Evolutionary conservation across 2,113 vertebrate species (phyloP), one percentile per base, ranked within the genome.

Genomic region (Thomomys bottae): DNA sequence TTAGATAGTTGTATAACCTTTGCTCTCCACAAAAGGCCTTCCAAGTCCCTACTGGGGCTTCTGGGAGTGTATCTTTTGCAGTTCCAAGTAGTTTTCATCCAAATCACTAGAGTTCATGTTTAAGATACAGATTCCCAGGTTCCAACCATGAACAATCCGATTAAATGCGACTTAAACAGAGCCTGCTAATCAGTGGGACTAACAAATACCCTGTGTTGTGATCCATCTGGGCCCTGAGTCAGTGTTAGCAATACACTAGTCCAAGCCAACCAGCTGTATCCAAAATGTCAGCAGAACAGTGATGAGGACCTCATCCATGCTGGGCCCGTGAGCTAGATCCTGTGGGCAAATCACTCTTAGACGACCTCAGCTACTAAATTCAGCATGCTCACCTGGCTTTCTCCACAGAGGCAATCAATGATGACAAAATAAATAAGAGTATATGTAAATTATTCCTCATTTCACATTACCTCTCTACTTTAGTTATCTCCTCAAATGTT

Each of bases 71-170:
- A 54, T 76, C 61, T 76, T 30, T 81, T 57, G 4, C 3, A 18
- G 61, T 67, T 57, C 40, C n/a, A 26, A 57, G 24, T 23, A 38
- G 66, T 32, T 0, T 38, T 12, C 42, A 75, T 34, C 42, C 34
- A 76, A 57, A 59, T 64, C 54, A 87, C 66, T 36, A 1, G 8
- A 8, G 38, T 17, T 15, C 66, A 18, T 17, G 6, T 24, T 84
- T 64, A 79, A 84, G 40, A 79, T 49, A 81, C 34, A 83, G 38
- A 64, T 70, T 92, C 32, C 45, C 40, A 86, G 87, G 18, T 23
- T 20, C 49, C 21, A 14, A 28, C 30, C 23, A 7, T 88, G 4
- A 30, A 57, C 32, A 70, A 12, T 83, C 24, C 24, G n/a, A 61
- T 54, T 72, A 21, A 68, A 88, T 36, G 21, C 26, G 77, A 26